Base-by-base conservation (phyloP, 2,113 vertebrate genomes). In the Nibea albiflora region DNA sequence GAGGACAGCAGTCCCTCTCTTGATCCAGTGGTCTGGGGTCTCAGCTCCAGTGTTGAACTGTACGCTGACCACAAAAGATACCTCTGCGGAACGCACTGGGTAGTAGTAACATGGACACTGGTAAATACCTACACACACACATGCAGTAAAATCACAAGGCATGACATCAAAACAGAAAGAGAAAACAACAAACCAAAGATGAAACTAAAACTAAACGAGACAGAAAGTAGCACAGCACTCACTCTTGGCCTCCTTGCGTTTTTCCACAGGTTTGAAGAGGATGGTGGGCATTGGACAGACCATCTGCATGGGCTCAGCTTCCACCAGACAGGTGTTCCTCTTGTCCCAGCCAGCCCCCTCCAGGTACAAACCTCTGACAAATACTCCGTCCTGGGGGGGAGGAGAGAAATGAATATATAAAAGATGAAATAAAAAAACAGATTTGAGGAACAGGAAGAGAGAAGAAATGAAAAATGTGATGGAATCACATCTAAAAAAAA, bases 321-420 rank as follows among this genome's bases (percentile, higher is more conserved):
- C 97, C 85, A 96, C 91, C 84, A 98, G 94, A 80, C 95, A 96
- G 4, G 94, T 93, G 81, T 94, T 96, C 90, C 90, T 96, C 84
- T 93, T 92, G 89, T 98, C 96, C 97, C 97, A 98, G 64, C 96
- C 96, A 0, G 97, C 96, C 3, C 97, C 97, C 83, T 98, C 96
- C 77, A 98, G 92, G 87, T 91, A 97, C 57, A 98, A 82, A 1
- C 96, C 96, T 4, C 92, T 93, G 66, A 98, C 90, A 87, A 92
- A 96, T 26, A 97, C 96, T 1, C 97, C 97, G 0, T 97, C 96
- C 97, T 98, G 83, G 2, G 47, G n/a, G 46, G 31, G 35, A 71
- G n/a, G 6, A 35, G 22, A 4, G 8, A 35, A 6, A 8, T 35
- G 35, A 17, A 70, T 71, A 22, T 44, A 39, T 72, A 60, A 70